Percentiles rank a stretch among this genome's conserved stretches.
phyloP scores from a whole-genome alignment of 2,113 vertebrate species.

The Pangasianodon hypophthalmus region DNA sequence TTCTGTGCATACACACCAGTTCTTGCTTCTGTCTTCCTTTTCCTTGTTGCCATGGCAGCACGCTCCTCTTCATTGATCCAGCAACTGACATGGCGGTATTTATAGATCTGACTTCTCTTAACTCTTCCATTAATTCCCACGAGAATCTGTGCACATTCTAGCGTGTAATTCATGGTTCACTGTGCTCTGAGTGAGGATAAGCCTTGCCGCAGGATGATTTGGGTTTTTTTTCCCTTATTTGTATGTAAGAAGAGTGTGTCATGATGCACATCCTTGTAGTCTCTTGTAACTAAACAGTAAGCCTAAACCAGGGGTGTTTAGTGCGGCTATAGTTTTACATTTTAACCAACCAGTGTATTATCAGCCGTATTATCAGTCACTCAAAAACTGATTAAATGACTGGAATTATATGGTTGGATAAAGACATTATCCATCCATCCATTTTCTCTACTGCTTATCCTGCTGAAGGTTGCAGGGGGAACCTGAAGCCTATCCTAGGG shows the following conservation, averaged over 20 bases:
- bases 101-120: slow-evolving; percentile 65
- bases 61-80: slow-evolving; percentile 71
- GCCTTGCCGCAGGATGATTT: neutral
- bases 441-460: no score
- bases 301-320: neutral
- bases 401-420: no score
- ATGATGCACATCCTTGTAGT: neutral
- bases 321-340: neutral
- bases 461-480: no score
- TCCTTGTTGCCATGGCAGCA: slow-evolving; percentile 78
- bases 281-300: neutral
- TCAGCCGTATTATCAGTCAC: neutral
- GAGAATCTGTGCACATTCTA: neutral
- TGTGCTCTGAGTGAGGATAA: neutral
- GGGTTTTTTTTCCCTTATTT: neutral
- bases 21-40: slow-evolving; percentile 12
- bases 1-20: neutral
- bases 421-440: no score
- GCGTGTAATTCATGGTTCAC: neutral
- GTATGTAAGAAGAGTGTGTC: neutral
- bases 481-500: no score
- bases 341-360: neutral
- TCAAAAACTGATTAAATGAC: neutral
- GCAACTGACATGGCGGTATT: slow-evolving; percentile 69
- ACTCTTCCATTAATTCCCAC: slow-evolving; percentile 41